These are phyloP conservation scores for Tangara arthus DNA, from an alignment of 2,797 vertebrate genomes.

Conservation along the genomic window DNA sequence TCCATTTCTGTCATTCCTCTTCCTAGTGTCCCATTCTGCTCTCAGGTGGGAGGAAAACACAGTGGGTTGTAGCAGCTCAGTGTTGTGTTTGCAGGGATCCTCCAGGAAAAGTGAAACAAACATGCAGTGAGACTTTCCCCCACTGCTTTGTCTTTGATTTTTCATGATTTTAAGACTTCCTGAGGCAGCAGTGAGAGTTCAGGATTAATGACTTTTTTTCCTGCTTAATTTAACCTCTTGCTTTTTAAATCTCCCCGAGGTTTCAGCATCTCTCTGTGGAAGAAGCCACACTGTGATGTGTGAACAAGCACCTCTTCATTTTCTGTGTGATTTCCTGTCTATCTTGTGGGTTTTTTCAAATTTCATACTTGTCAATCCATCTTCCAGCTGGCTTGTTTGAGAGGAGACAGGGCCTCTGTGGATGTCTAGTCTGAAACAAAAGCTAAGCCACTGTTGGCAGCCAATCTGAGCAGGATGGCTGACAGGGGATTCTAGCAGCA, in stretches of 20 bases:
- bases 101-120: neutral
- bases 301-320: neutral
- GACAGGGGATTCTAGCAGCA: neutral
- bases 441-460: neutral
- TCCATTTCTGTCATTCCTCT: neutral
- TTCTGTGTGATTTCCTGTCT: neutral
- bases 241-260: neutral
- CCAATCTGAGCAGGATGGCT: neutral
- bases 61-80: neutral
- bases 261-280: neutral
- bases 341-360: rapidly evolving
- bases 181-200: neutral
- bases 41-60: rapidly evolving
- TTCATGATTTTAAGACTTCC: neutral
- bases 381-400: neutral
- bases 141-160: neutral
- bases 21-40: neutral
- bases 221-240: neutral
- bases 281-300: neutral
- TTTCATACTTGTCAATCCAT: neutral
- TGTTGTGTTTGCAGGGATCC: neutral
- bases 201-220: neutral
- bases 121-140: neutral
- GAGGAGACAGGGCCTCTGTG: neutral
- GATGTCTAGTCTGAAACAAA: constrained; percentile 1